Percentiles rank a stretch among this genome's conserved stretches.
phyloP scores from a whole-genome alignment of 2,113 vertebrate species.

The Dascyllus trimaculatus region DNA sequence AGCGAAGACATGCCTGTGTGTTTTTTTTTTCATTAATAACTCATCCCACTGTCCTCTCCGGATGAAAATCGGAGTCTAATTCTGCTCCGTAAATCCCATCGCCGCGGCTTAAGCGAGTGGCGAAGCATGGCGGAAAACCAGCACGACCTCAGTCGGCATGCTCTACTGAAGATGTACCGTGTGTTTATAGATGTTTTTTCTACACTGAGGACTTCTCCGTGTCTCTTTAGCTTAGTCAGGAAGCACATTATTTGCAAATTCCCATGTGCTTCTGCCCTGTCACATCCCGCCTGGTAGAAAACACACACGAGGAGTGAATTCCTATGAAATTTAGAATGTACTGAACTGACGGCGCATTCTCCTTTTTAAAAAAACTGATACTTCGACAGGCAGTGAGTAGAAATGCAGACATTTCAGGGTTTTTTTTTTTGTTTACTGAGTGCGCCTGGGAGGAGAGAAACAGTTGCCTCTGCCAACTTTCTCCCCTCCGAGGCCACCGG shows the following conservation, averaged over 20 bases:
- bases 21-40: constrained; percentile 13
- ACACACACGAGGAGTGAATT: constrained; percentile 4
- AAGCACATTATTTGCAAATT: constrained; percentile 33
- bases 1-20: constrained; percentile 23
- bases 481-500: constrained; percentile 40
- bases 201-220: constrained; percentile 22
- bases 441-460: not conserved
- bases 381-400: not conserved
- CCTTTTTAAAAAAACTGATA: constrained; percentile 9
- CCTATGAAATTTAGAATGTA: constrained; percentile 8
- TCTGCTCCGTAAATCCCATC: constrained; percentile 39
- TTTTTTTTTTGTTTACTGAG: constrained; percentile 18
- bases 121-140: constrained; percentile 45
- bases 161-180: constrained; percentile 25
- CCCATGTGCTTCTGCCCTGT: constrained; percentile 8
- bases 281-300: constrained; percentile 22
- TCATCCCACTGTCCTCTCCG: constrained; percentile 13
- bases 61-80: constrained; percentile 42
- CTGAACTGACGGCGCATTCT: constrained; percentile 1
- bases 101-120: constrained; percentile 6
- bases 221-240: constrained; percentile 27
- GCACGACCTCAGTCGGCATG: constrained; percentile 24
- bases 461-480: constrained; percentile 42
- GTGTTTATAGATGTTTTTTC: constrained; percentile 26
- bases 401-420: not conserved